Evolutionary conservation across 1,140 invertebrate genomes (phyloP), one percentile per base, ranked within the genome.

Genomic region (Mamestra configurata): DNA sequence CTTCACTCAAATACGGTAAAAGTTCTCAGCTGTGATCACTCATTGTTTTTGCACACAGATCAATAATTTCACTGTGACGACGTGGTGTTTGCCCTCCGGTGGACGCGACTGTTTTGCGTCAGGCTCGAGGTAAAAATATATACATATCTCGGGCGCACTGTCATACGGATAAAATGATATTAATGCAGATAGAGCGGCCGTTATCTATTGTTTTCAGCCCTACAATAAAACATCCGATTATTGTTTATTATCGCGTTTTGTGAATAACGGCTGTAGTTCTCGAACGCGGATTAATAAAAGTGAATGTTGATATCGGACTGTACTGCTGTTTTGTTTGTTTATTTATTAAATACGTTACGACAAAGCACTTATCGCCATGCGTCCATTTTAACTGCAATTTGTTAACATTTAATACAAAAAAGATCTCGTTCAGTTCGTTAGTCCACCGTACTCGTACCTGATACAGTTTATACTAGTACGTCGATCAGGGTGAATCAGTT

Each of bases 171-270:
- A 66, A 64, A 66, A 66, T 40, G 61, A 43, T 66, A 66, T 66
- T 66, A 66, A 40, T 40, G 61, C 61, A 66, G 61, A 66, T 66
- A 66, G 61, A 66, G 61, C 35, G 35, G 22, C 35, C 31, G 61
- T 66, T 66, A 66, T 66, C 61, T 66, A 20, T 66, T 66, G 35
- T 66, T 66, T 66, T 66, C 35, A 66, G 61, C 61, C 61, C 35
- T 66, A 40, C 61, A 66, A 66, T 66, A 66, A 66, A 66, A 66
- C 61, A 40, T 31, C 61, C 61, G 61, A 66, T 66, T 66, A 66
- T 40, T 66, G 35, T 66, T 66, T 66, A 66, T 40, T 66, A 66
- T 66, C 61, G 18, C 18, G 61, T 40, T 66, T 57, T 40, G 35
- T 37, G 61, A 66, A 40, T 40, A 40, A 40, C 40, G 35, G 59